Conservation (phyloP, 2,888 invertebrate genomes). For the Sinelater perroti region DNA sequence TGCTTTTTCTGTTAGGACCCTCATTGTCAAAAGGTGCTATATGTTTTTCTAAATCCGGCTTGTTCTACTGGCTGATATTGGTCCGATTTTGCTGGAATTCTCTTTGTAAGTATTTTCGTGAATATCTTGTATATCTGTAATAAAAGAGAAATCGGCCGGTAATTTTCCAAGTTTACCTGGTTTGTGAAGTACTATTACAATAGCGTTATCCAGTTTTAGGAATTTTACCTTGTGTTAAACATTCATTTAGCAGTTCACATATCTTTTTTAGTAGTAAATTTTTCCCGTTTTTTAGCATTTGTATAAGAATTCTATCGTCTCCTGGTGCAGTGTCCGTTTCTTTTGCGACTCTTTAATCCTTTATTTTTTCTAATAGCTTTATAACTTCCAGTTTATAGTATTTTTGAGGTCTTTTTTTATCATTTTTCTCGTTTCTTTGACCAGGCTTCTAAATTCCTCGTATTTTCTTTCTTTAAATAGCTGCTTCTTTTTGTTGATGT, state of each 20-base stretch:
- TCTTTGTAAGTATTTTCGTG: background rate
- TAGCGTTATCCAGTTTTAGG: background rate
- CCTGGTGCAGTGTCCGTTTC: too few species aligned
- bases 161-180: background rate
- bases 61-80: constrained; percentile 3
- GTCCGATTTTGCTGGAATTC: background rate
- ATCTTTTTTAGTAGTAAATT: too few species aligned
- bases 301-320: too few species aligned
- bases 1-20: background rate
- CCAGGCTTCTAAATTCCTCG: too few species aligned
- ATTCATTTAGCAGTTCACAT: background rate
- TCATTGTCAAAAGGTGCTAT: background rate
- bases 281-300: too few species aligned
- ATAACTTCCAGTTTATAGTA: too few species aligned
- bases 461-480: too few species aligned
- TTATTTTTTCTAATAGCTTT: too few species aligned
- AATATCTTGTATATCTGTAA: background rate
- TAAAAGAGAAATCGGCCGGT: background rate
- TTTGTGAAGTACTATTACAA: background rate
- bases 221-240: background rate
- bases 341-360: too few species aligned
- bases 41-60: background rate
- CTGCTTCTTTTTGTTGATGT: too few species aligned
- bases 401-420: too few species aligned
- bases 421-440: too few species aligned